phyloP scores from a whole-genome alignment of 2,797 vertebrate species.

The Rhinatrema bivittatum region DNA sequence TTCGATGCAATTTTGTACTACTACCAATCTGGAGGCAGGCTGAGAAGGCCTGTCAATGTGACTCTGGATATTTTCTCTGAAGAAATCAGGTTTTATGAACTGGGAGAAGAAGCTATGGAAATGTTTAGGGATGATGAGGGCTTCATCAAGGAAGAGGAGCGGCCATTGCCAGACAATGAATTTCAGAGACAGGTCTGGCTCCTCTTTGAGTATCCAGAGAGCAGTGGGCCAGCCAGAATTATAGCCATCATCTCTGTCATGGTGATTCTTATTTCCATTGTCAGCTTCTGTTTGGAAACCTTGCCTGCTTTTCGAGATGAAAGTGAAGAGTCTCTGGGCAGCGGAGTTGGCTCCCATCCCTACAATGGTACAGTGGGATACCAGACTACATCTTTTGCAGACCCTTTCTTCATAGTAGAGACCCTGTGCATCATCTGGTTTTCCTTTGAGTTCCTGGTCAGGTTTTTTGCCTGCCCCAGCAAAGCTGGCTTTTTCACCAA shows the following conservation, averaged over 20 bases:
- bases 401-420: conserved; percentile 97
- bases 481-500: conserved; percentile 97
- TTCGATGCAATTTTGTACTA: conserved; percentile 97
- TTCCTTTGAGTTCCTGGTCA: conserved; percentile 95
- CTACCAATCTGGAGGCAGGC: conserved; percentile 91
- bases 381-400: conserved; percentile 83
- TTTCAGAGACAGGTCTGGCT: conserved; percentile 98
- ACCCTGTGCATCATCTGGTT: conserved; percentile 99
- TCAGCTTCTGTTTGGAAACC: conserved; percentile 96
- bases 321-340: conserved; percentile 75
- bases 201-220: conserved; percentile 96
- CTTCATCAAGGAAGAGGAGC: conserved; percentile 95
- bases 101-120: conserved; percentile 95
- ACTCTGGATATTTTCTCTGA: conserved; percentile 97
- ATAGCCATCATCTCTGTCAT: conserved; percentile 98
- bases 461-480: conserved; percentile 96
- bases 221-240: conserved; percentile 95
- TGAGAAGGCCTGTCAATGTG: conserved; percentile 88
- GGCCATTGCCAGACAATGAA: conserved; percentile 90
- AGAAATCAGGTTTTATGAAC: conserved; percentile 95
- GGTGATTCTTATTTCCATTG: conserved; percentile 97
- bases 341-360: conserved; percentile 53
- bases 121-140: conserved; percentile 97
- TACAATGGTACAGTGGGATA: conserved; percentile 82
- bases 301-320: conserved; percentile 91